phyloP scores from a whole-genome alignment of 1,140 invertebrate genomes.

The Lordiphosa collinella region DNA sequence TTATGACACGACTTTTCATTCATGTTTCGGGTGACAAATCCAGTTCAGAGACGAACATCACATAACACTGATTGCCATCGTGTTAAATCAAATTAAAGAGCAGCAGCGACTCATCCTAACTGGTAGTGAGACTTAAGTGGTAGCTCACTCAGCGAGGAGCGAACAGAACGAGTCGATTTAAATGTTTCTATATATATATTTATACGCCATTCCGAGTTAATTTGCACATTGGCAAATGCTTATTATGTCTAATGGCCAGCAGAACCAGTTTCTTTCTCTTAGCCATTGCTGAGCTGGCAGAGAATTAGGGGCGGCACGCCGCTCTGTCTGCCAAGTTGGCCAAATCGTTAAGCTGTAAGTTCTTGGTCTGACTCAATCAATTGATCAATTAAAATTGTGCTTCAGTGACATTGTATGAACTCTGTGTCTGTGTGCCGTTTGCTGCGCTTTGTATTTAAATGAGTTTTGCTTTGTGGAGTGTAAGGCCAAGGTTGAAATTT shows the following conservation, averaged over 20 bases:
- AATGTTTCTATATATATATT: slow-evolving; percentile 68
- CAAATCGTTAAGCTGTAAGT: slow-evolving; percentile 32
- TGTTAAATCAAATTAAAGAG: slow-evolving; percentile 27
- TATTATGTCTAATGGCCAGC: slow-evolving; percentile 42
- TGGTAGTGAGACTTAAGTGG: slow-evolving; percentile 3
- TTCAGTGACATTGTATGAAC: background rate
- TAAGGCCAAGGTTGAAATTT: slow-evolving; percentile 74
- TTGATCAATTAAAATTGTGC: background rate
- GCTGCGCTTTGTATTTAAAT: slow-evolving; percentile 47
- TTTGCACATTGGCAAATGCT: slow-evolving; percentile 69
- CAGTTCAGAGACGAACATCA: slow-evolving; percentile 39
- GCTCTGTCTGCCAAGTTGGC: slow-evolving; percentile 40
- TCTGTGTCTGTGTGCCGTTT: slow-evolving; percentile 26
- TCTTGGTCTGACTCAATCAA: slow-evolving; percentile 27
- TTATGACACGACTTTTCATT: slow-evolving; percentile 20
- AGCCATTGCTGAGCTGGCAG: slow-evolving; percentile 6
- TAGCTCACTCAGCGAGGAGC: background rate
- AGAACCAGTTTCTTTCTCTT: slow-evolving; percentile 34
- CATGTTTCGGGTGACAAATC: slow-evolving; percentile 45
- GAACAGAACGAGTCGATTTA: slow-evolving; percentile 49
- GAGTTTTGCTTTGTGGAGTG: slow-evolving; percentile 24
- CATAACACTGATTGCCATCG: slow-evolving; percentile 35
- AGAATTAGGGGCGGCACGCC: slow-evolving; percentile 28
- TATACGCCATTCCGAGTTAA: slow-evolving; percentile 67
- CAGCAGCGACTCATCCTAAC: slow-evolving; percentile 18